Percentiles rank a stretch among this genome's conserved stretches.
Evolutionary conservation across 2,888 invertebrate genomes (phyloP).

Genomic region (Spatulosminthurus flaviceps): DNA sequence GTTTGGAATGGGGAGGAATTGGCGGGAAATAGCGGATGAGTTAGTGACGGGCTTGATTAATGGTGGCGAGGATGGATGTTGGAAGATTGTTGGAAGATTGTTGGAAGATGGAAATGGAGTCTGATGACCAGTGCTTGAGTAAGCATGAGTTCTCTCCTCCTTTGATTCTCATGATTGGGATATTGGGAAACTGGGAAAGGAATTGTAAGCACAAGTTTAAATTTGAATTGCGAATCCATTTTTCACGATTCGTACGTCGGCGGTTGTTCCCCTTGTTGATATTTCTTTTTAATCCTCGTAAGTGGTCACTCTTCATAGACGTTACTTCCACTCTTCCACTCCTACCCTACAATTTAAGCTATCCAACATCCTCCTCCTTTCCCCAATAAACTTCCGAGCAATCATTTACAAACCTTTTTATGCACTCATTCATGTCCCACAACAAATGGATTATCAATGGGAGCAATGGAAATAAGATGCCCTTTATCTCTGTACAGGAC

Average conservation of each 20-base stretch:
- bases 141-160: too few species aligned
- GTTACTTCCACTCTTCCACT: conserved; percentile 18
- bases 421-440: neutral
- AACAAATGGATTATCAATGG: neutral
- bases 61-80: too few species aligned
- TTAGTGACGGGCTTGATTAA: too few species aligned
- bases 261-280: neutral
- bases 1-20: too few species aligned
- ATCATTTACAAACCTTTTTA: neutral
- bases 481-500: neutral
- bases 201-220: conserved; percentile 36
- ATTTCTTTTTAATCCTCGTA: conserved; percentile 45
- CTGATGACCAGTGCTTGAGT: too few species aligned
- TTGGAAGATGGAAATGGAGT: too few species aligned
- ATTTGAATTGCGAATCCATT: conserved; percentile 47
- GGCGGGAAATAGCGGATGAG: too few species aligned
- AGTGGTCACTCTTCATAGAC: conserved; percentile 41
- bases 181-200: conserved; percentile 4
- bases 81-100: too few species aligned
- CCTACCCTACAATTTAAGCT: neutral
- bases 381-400: neutral
- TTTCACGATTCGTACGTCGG: conserved; percentile 27
- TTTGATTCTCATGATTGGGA: neutral
- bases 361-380: neutral
- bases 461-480: neutral